A percentile compares a stretch with the other conserved stretches of the same genome.
Evolutionary conservation across 2,888 invertebrate species (phyloP).

Genomic region (Heliconius charithonia): DNA sequence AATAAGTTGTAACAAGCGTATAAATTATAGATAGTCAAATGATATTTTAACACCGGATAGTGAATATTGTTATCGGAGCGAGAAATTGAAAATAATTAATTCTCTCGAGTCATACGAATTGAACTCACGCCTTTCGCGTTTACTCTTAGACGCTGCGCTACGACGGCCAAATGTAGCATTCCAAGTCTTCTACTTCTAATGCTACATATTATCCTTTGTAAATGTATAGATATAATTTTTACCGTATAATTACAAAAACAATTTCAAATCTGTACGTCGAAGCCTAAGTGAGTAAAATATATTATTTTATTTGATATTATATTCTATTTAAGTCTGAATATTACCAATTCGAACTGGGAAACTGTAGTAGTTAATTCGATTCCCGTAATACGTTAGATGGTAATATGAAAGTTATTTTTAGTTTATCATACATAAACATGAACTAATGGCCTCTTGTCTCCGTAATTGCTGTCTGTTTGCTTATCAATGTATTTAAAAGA

Average conservation of each 20-base stretch:
- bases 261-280: too few species aligned
- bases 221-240: neutral
- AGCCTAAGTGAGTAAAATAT: too few species aligned
- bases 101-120: too few species aligned
- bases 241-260: too few species aligned
- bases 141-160: neutral
- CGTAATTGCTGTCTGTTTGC: neutral
- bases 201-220: too few species aligned
- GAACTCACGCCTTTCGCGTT: neutral
- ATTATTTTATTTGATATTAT: neutral
- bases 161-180: neutral
- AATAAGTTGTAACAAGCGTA: too few species aligned
- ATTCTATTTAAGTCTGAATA: neutral
- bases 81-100: neutral
- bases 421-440: neutral
- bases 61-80: too few species aligned
- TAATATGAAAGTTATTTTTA: conserved; percentile 5
- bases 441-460: neutral
- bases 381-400: neutral
- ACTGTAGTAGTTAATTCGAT: neutral
- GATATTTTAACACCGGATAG: too few species aligned
- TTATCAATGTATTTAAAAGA: neutral
- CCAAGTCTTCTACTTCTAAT: too few species aligned
- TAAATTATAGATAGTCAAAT: too few species aligned
- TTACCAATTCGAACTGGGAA: neutral